Evolutionary conservation across 2,888 invertebrate species (phyloP), one percentile per base, ranked within the genome.

Genomic region (Mythimna ferrago): DNA sequence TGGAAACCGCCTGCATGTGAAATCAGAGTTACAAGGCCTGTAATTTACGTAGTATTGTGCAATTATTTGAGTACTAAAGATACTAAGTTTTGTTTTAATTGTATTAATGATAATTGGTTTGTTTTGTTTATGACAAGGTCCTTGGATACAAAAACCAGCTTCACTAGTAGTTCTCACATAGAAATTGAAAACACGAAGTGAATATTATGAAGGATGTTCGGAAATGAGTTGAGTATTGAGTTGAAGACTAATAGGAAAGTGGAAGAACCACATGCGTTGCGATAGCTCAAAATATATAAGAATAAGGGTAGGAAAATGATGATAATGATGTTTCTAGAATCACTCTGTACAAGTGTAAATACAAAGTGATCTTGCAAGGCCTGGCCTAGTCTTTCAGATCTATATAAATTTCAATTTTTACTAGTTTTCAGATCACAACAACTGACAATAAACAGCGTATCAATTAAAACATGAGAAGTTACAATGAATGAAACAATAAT

Each of bases 1-100:
- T 79, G 66, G 84, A 67, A 83, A 83, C 64, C n/a, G 60, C 64
- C 38, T 67, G 82, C 71, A 83, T 83, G 67, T 78, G 84, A 78
- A 83, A 83, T 81, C 81, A 78, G 61, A 67, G 41, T 64, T 62
- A 65, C 78, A 70, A 83, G 81, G 84, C 71, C 74, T 71, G 69
- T 61, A 60, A 64, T 67, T 81, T 71, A 62, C 64, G 16, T 56
- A 32, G 32, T 56, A 83, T 81, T 83, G 75, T 48, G 78, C 57
- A 82, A 78, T 83, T 80, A 77, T 72, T 83, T 78, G 67, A 78
- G 58, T 56, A 66, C 60, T 78, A 53, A 70, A 73, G 64, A 73
- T 83, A 70, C 58, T 66, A 60, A 79, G 38, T 58, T 62, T 66
- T 58, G 48, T 54, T 71, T 71, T 62, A 71, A 73, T 73, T 78